Base-by-base conservation (phyloP, 2,888 invertebrate species). In the Noctua janthina region DNA sequence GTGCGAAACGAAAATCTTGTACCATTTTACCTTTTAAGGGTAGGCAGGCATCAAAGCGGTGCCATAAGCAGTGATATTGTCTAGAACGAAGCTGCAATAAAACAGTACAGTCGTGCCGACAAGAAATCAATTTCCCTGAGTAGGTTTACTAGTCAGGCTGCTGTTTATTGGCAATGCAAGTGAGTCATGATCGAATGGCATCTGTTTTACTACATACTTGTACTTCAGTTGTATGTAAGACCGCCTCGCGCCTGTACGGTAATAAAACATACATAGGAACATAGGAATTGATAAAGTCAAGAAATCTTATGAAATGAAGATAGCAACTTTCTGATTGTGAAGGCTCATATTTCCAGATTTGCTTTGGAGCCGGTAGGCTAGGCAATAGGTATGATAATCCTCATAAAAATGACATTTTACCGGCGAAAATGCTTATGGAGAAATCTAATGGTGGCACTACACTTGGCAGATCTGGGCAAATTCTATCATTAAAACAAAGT, bases 71-170 rank as follows among this genome's bases (percentile, higher is more conserved):
- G 59, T 39, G 49, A 74, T 83, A 83, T 71, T 83, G 86, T 69
- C 20, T 74, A 67, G 83, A 86, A 77, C 83, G 83, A 77, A 70
- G 59, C 10, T 59, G 66, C 2, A 15, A 72, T 84, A 87, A 74
- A 86, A 49, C 68, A 64, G 56, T 17, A 70, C 69, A 86, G 35
- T 64, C 74, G 71, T 64, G 78, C 87, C 78, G 87, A 78, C 84
- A 35, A 68, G 71, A 68, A 87, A 78, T 72, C 79, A 78, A 83
- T 87, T 87, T 74, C 29, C 71, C 43, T 86, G 20, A 66, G 71
- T 75, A 71, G 74, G 77, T 82, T 83, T 75, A 82, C 73, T 76
- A 77, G 86, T 43, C 78, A 77, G 17, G 59, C 13, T 62, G 54
- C 54, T 29, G 46, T 81, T 85, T 81, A 83, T 62, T 85, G 66